Base-by-base conservation (phyloP, 1,140 invertebrate genomes). In the Oncopodura yosiiana region DNA sequence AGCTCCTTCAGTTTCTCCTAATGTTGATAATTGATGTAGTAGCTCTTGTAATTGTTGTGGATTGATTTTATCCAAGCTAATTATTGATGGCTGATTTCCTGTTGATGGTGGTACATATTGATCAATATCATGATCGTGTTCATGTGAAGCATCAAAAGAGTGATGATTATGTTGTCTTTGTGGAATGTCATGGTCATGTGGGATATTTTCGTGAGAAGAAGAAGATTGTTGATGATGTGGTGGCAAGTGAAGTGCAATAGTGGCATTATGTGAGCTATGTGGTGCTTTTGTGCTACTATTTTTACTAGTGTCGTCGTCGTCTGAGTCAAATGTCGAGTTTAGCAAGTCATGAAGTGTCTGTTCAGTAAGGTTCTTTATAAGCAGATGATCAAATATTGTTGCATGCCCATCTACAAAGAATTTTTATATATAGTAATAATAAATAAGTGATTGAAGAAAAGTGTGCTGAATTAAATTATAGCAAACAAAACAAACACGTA, bases 1-100 rank as follows among this genome's bases (percentile, higher is more conserved):
- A n/a, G n/a, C n/a, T n/a, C n/a, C n/a, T n/a, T n/a, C n/a, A n/a
- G 19, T 37, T 27, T 53, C 62, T 1, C 49, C 56, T 6, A 61
- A 4, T 27, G 49, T 55, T 37, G 58, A 59, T 5, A 64, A 49
- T 30, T 61, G 62, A 36, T 64, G 58, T 1, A 64, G 53, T 11
- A 64, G 46, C 21, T 64, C 62, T 45, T 64, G 49, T 3, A 64
- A 41, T 30, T 64, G 58, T 24, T 56, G 43, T 18, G 59, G 56
- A 42, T 53, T 52, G 3, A 60, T 49, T 49, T 53, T 58, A 42
- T 64, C 54, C 6, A 60, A 50, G 19, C 41, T 32, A 37, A 63
- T 45, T n/a, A 60, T n/a, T 1, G 51, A 26, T 2, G 62, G 58
- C 38, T 58, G 34, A 32, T 61, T 60, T 3, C 58, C 62, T 1